A percentile compares a stretch with the other conserved stretches of the same genome.
These are phyloP conservation scores for Pongo abelii DNA, from an alignment of 2,113 vertebrate species.

Conservation along the genomic window DNA sequence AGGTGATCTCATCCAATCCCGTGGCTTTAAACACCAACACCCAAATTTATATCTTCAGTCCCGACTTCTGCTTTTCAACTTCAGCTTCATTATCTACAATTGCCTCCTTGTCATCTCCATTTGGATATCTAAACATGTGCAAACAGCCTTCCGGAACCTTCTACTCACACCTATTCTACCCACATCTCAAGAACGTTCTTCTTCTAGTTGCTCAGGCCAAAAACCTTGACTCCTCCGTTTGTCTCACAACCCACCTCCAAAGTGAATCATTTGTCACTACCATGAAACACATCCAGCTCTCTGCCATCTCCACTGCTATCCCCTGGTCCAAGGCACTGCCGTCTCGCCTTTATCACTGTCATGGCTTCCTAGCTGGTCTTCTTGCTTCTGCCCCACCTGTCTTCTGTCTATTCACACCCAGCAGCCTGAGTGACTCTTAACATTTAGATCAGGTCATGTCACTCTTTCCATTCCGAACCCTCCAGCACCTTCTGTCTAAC, in stretches of 20 bases:
- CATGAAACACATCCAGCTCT: neutral
- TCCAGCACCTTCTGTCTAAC: neutral
- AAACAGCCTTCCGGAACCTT: neutral
- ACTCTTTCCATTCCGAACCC: neutral
- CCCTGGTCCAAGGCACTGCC: neutral
- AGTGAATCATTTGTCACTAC: neutral
- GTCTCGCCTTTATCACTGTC: neutral
- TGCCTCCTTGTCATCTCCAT: neutral
- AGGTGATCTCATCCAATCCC: slow-evolving; percentile 48
- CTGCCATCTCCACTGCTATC: neutral
- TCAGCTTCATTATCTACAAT: neutral
- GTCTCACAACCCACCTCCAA: neutral
- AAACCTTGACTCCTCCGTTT: neutral
- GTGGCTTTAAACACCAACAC: neutral
- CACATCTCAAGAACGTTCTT: neutral
- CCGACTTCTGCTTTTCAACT: neutral
- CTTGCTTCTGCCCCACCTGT: neutral
- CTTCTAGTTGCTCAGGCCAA: slow-evolving; percentile 4
- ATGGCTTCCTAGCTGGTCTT: neutral
- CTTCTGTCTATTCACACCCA: neutral
- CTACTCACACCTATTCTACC: neutral
- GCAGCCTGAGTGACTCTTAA: neutral
- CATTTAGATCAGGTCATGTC: neutral
- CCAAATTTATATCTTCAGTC: neutral
- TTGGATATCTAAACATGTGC: neutral